These are phyloP conservation scores for Micromys minutus DNA, from an alignment of 2,113 vertebrate species.

Conservation along the genomic window DNA sequence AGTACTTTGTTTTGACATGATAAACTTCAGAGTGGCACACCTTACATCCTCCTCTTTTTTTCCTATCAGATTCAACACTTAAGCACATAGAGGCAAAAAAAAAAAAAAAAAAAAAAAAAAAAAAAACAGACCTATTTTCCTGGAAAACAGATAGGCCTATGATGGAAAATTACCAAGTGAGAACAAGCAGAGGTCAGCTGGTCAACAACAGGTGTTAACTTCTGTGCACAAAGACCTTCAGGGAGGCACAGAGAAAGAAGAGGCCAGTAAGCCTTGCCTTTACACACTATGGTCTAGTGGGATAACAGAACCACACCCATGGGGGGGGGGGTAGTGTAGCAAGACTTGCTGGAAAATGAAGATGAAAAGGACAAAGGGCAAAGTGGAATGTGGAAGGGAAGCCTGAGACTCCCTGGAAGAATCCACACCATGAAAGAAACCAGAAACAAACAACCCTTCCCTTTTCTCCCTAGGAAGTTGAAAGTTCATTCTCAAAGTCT, in stretches of 20 bases:
- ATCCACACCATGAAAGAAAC: background rate
- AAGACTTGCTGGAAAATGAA: slow-evolving; percentile 60
- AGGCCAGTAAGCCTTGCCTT: slow-evolving; percentile 26
- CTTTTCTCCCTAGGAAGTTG: slow-evolving; percentile 28
- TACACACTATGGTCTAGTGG: background rate
- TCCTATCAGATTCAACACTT: slow-evolving; percentile 9
- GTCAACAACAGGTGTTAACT: slow-evolving; percentile 28
- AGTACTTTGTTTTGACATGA: background rate
- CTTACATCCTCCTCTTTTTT: background rate
- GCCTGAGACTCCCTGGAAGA: slow-evolving; percentile 27
- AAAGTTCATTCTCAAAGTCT: slow-evolving; percentile 64
- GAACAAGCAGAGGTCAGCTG: slow-evolving; percentile 13
- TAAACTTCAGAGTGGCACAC: background rate
- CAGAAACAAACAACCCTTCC: background rate
- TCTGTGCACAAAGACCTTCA: slow-evolving; percentile 9
- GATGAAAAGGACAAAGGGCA: slow-evolving; percentile 70
- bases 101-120: no score
- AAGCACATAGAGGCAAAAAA: background rate
- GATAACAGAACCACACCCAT: background rate
- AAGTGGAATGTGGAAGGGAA: background rate
- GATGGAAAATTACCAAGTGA: slow-evolving; percentile 24
- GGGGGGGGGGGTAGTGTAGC: background rate
- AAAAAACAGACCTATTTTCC: background rate
- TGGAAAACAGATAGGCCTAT: background rate
- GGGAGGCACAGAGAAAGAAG: slow-evolving; percentile 43